These are phyloP conservation scores for Cephalopholis sonnerati DNA, from an alignment of 2,113 vertebrate species.

Conservation along the genomic window DNA sequence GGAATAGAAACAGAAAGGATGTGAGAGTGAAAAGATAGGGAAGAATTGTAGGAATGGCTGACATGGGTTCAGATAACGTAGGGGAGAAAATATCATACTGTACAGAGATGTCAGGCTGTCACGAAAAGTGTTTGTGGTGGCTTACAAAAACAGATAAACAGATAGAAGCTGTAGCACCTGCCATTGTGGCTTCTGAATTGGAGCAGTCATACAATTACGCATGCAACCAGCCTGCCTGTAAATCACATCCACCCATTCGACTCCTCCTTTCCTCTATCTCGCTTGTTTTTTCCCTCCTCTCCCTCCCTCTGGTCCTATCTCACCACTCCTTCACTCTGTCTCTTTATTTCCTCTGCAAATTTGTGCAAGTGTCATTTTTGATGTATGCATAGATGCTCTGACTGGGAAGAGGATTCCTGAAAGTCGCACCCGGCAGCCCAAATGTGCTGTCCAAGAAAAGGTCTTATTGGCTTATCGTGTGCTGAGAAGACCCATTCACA, in stretches of 20 bases:
- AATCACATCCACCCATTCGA: constrained; percentile 25
- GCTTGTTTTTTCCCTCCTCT: not conserved
- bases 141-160: constrained; percentile 38
- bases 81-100: not conserved
- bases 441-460: constrained; percentile 71
- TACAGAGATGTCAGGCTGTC: constrained; percentile 32
- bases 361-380: constrained; percentile 51
- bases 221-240: constrained; percentile 20
- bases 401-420: constrained; percentile 63
- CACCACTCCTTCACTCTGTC: not conserved
- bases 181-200: constrained; percentile 24
- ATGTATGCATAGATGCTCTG: constrained; percentile 46
- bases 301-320: not conserved
- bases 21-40: constrained; percentile 5
- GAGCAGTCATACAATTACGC: constrained; percentile 12
- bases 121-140: constrained; percentile 20
- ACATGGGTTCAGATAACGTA: constrained; percentile 35
- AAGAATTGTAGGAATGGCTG: constrained; percentile 3
- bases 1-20: constrained; percentile 32
- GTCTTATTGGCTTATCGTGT: constrained; percentile 76
- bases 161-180: constrained; percentile 35
- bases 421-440: constrained; percentile 61
- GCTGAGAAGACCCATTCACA: constrained; percentile 74
- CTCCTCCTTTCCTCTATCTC: not conserved
- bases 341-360: constrained; percentile 36